Conservation (phyloP, 1,140 invertebrate genomes). For the Ips typographus region DNA sequence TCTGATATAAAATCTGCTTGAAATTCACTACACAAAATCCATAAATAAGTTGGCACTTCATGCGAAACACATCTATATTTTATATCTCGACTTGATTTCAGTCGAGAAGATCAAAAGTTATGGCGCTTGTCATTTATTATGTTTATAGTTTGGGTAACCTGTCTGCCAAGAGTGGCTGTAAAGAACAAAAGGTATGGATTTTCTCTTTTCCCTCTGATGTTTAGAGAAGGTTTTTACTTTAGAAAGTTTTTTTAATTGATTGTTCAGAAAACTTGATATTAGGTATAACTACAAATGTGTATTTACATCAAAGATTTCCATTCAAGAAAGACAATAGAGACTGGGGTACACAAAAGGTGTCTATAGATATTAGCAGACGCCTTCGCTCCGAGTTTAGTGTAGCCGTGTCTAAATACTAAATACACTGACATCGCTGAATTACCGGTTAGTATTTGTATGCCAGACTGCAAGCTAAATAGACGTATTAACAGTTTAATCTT, state of each 20-base stretch:
- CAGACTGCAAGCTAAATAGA: constrained; percentile 26
- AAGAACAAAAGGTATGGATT: constrained; percentile 17
- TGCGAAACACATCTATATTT: constrained; percentile 29
- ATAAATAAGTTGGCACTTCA: constrained; percentile 31
- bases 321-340: constrained; percentile 10
- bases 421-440: constrained; percentile 16
- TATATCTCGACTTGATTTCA: constrained; percentile 27
- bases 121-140: constrained; percentile 9
- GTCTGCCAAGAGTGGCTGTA: constrained; percentile 19
- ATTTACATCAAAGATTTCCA: constrained; percentile 17
- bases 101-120: constrained; percentile 18
- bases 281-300: no score
- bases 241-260: no score
- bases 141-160: constrained; percentile 21
- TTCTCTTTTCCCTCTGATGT: background rate
- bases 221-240: no score
- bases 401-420: constrained; percentile 27
- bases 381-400: constrained; percentile 1
- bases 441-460: constrained; percentile 4
- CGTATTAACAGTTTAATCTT: constrained; percentile 20
- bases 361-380: constrained; percentile 26
- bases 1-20: constrained; percentile 17
- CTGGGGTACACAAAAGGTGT: constrained; percentile 23
- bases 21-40: constrained; percentile 29
- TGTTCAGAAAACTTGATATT: no score